Evolutionary conservation across 2,797 vertebrate species (phyloP).

Genomic region (Helostoma temminkii): DNA sequence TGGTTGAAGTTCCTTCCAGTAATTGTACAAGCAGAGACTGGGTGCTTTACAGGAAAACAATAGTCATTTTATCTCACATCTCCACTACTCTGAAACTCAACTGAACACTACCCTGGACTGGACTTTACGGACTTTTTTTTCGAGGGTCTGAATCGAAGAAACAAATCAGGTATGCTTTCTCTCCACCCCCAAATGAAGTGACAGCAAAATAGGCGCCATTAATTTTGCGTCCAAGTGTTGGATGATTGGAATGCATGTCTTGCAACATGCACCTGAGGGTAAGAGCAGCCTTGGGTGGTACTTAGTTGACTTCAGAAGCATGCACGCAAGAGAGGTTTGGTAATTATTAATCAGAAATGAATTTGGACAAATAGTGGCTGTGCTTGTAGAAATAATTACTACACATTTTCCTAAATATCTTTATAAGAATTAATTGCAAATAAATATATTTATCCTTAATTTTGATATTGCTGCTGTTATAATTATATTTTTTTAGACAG

Average conservation of each 20-base stretch:
- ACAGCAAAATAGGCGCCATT: constrained; percentile 43
- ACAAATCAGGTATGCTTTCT: constrained; percentile 64
- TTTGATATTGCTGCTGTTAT: constrained; percentile 50
- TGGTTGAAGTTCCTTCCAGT: constrained; percentile 81
- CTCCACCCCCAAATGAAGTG: neutral
- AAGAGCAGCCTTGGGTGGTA: constrained; percentile 78
- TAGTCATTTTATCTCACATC: constrained; percentile 78
- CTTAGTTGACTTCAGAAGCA: constrained; percentile 74
- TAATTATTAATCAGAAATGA: constrained; percentile 85
- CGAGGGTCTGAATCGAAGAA: constrained; percentile 49
- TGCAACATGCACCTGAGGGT: constrained; percentile 75
- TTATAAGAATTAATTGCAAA: neutral
- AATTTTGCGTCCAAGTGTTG: constrained; percentile 56
- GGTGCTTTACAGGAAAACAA: constrained; percentile 81
- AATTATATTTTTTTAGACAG: constrained; percentile 74
- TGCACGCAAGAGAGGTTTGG: constrained; percentile 70
- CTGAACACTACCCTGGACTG: constrained; percentile 57
- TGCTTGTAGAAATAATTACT: constrained; percentile 57
- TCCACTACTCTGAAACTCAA: constrained; percentile 61
- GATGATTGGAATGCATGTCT: constrained; percentile 78
- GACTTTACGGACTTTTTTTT: constrained; percentile 55
- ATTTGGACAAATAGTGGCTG: constrained; percentile 78
- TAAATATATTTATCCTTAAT: neutral
- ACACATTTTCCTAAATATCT: constrained; percentile 67
- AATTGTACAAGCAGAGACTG: constrained; percentile 81